Evolutionary conservation across 2,797 vertebrate genomes (phyloP), one percentile per base, ranked within the genome.

Genomic region (Girardinus metallicus): DNA sequence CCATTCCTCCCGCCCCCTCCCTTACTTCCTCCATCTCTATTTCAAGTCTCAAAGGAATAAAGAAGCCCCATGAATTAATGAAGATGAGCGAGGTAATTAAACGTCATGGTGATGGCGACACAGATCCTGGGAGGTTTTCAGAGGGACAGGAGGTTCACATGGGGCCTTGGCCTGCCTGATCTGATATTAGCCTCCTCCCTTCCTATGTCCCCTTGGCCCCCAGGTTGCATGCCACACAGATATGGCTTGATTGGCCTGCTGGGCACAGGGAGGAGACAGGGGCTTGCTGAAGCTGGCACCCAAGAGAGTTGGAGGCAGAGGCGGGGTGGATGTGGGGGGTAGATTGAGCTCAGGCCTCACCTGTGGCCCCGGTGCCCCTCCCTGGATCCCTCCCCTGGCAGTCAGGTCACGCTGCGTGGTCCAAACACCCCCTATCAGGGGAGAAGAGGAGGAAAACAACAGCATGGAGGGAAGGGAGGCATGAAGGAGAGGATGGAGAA

Each of bases 31-130:
- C 80, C 74, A 44, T 87, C 85, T 88, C 85, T 83, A 80, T 89
- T 90, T 95, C 92, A 9, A 91, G 96, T 95, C 97, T 97, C 96
- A 96, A 95, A 95, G 96, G 96, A 91, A 79, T 96, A 96, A 96
- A 95, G 88, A 92, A 96, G 94, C 87, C 83, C 96, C 93, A 96
- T 97, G 97, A 97, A 98, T 98, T 97, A 98, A 98, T 97, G 97
- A 98, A 96, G 97, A 96, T 94, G 91, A 92, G 93, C 95, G 92
- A 95, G 95, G 95, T 98, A 98, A 99, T 98, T 99, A 98, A 97
- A 97, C 96, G 92, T 90, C 92, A 94, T 93, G 76, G 95, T 90
- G 89, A 96, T 94, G 79, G 95, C 88, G 91, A 96, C 96, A 95
- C 75, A 94, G 96, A 97, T 97, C 97, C 96, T 96, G 94, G 94